Conservation (phyloP, 2,113 vertebrate genomes). For the Amblyopsis rosae region DNA sequence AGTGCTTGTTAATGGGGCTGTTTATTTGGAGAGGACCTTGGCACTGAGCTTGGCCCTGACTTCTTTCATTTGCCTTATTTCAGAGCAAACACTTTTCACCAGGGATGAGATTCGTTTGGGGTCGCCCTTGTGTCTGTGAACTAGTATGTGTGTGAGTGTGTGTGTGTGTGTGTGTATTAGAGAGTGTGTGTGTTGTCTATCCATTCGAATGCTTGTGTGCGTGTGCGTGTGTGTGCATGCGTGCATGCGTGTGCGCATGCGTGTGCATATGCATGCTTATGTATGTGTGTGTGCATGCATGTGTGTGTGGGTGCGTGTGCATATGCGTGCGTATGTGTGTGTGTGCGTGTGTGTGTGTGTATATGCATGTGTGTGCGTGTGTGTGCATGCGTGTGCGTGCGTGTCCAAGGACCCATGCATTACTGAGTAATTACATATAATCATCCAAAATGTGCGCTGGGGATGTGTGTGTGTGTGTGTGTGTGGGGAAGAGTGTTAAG, state of each 20-base stretch:
- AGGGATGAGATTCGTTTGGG: constrained; percentile 51
- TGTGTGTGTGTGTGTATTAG: constrained; percentile 21
- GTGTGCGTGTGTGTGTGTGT: constrained; percentile 33
- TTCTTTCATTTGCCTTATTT: constrained; percentile 56
- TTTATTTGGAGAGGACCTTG: constrained; percentile 58
- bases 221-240: background rate
- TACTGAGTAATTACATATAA: constrained; percentile 68
- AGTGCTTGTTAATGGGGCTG: constrained; percentile 42
- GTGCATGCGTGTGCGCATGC: background rate
- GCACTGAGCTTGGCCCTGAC: constrained; percentile 41
- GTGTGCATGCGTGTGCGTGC: too few species aligned
- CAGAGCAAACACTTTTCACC: constrained; percentile 57
- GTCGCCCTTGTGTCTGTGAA: constrained; percentile 4
- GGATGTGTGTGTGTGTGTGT: background rate
- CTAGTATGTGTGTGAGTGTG: background rate
- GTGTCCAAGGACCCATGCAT: constrained; percentile 20
- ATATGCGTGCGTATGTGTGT: too few species aligned
- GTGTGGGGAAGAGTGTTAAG: background rate
- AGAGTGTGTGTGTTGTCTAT: background rate
- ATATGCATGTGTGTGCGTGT: background rate
- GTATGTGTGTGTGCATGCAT: too few species aligned
- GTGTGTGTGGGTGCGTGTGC: too few species aligned
- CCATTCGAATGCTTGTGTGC: background rate
- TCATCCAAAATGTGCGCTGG: constrained; percentile 54
- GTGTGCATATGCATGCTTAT: background rate